phyloP scores from a whole-genome alignment of 1,140 invertebrate genomes.

The Drosophila trapezifrons region DNA sequence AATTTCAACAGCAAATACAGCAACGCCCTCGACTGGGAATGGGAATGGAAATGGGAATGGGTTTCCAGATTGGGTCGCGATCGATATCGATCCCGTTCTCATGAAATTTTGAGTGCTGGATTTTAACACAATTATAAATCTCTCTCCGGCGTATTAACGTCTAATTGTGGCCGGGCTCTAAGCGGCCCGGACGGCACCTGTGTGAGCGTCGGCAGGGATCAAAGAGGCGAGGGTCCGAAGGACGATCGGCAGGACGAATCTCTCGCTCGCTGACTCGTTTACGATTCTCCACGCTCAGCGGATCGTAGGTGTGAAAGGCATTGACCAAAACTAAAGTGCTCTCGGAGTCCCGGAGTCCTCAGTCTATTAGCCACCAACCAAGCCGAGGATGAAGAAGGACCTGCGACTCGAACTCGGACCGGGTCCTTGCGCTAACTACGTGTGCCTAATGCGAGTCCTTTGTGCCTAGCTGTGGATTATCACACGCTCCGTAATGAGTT shows the following conservation, averaged over 20 bases:
- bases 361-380: slow-evolving; percentile 76
- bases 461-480: slow-evolving; percentile 73
- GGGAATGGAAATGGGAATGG: slow-evolving; percentile 28
- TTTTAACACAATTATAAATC: slow-evolving; percentile 83
- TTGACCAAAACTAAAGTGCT: slow-evolving; percentile 80
- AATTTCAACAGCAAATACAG: slow-evolving; percentile 72
- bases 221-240: slow-evolving; percentile 49
- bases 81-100: slow-evolving; percentile 60
- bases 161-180: slow-evolving; percentile 69
- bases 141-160: slow-evolving; percentile 65
- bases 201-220: slow-evolving; percentile 68
- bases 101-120: slow-evolving; percentile 63
- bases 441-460: slow-evolving; percentile 75
- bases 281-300: slow-evolving; percentile 73
- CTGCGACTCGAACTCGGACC: slow-evolving; percentile 7
- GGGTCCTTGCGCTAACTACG: slow-evolving; percentile 78
- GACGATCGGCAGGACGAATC: slow-evolving; percentile 34
- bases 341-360: slow-evolving; percentile 1
- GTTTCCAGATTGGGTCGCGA: slow-evolving; percentile 21
- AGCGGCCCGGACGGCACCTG: slow-evolving; percentile 56
- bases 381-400: slow-evolving; percentile 27
- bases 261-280: slow-evolving; percentile 45
- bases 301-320: slow-evolving; percentile 75
- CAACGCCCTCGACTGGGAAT: slow-evolving; percentile 48
- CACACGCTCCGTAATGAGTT: slow-evolving; percentile 75